Percentiles rank a stretch among this genome's conserved stretches.
Evolutionary conservation across 2,797 vertebrate genomes (phyloP).

Genomic region (Microcaecilia unicolor): DNA sequence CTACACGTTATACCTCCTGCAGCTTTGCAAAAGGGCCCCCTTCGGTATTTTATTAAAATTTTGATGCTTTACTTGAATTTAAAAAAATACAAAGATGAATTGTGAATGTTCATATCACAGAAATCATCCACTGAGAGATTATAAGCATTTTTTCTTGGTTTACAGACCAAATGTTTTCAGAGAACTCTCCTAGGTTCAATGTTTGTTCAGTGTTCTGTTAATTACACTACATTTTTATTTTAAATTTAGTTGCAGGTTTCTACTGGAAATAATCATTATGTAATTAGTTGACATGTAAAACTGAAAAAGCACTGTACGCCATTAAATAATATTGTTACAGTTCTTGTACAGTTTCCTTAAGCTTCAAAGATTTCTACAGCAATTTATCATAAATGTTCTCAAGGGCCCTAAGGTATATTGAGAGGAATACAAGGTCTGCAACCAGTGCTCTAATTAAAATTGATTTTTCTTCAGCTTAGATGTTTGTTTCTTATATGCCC

Average conservation of each 20-base stretch:
- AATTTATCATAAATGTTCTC: slow-evolving; percentile 21
- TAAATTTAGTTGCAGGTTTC: slow-evolving; percentile 1
- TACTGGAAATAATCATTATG: neutral
- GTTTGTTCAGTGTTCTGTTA: neutral
- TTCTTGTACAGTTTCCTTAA: neutral
- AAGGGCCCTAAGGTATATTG: slow-evolving; percentile 27
- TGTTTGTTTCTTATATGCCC: slow-evolving; percentile 12
- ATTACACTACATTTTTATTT: neutral
- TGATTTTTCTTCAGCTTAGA: slow-evolving; percentile 37
- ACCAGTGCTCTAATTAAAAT: slow-evolving; percentile 35
- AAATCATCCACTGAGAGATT: too few species aligned
- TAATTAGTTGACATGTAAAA: neutral
- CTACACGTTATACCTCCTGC: too few species aligned
- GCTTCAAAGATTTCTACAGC: slow-evolving; percentile 10
- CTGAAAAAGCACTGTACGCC: neutral
- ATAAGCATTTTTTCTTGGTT: too few species aligned
- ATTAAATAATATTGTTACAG: neutral
- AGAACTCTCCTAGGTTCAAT: too few species aligned
- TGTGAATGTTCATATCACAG: too few species aligned
- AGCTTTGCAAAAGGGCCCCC: too few species aligned
- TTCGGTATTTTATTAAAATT: too few species aligned
- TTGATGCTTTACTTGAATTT: too few species aligned
- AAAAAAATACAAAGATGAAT: too few species aligned
- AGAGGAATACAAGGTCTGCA: slow-evolving; percentile 17
- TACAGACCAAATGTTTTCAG: too few species aligned